Percentiles rank a stretch among this genome's conserved stretches.
Evolutionary conservation across 2,113 vertebrate genomes (phyloP).

Genomic region (Rafetus swinhoei): DNA sequence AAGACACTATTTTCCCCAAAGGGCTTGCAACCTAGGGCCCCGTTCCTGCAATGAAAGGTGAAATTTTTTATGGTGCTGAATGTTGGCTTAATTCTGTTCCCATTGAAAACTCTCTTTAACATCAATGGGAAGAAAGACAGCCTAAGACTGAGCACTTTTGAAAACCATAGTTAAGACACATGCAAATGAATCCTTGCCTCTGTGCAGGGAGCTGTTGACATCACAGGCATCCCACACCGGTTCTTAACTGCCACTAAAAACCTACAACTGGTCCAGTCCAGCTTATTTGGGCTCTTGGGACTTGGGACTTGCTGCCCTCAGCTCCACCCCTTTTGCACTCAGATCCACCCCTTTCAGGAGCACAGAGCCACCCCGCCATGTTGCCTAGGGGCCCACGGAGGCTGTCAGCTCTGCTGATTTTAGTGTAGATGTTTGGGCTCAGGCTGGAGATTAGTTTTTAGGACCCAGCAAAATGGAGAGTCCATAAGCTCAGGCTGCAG

Average conservation of each 20-base stretch:
- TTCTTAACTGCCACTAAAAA: not conserved
- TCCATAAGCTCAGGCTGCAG: not conserved
- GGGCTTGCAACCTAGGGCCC: not conserved
- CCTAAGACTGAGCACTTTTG: not conserved
- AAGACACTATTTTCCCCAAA: not conserved
- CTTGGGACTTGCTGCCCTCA: no score
- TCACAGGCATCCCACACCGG: not conserved
- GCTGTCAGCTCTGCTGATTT: no score
- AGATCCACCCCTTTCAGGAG: no score
- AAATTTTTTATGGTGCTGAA: not conserved
- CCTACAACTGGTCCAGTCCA: no score
- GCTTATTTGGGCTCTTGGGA: not conserved
- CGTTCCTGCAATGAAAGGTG: not conserved
- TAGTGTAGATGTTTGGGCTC: not conserved
- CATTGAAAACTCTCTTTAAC: not conserved
- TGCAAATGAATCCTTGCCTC: not conserved
- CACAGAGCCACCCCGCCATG: no score
- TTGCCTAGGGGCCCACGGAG: no score
- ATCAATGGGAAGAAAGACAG: not conserved
- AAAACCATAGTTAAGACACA: not conserved
- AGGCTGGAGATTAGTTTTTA: not conserved
- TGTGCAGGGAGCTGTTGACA: not conserved
- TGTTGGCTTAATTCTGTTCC: constrained; percentile 8
- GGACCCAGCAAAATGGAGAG: not conserved
- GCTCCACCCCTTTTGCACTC: no score